Evolutionary conservation across 2,113 vertebrate genomes (phyloP).

Genomic region (Bubo blakistoni): DNA sequence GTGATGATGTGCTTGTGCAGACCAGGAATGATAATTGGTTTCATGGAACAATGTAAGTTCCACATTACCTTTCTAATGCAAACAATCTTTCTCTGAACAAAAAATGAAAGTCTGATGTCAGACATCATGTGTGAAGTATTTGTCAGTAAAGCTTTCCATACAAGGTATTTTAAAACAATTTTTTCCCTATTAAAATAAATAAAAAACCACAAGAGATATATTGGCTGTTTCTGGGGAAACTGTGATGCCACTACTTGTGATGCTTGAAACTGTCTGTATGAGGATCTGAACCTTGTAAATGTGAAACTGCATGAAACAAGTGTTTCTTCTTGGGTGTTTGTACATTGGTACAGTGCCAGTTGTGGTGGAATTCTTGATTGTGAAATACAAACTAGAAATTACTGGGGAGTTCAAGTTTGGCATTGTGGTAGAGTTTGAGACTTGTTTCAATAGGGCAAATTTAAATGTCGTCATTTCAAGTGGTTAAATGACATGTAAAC

Average conservation of each 20-base stretch:
- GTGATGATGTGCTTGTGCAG: background rate
- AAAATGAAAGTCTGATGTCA: background rate
- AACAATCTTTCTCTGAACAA: background rate
- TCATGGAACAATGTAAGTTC: background rate
- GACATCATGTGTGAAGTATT: background rate
- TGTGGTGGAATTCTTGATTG: background rate
- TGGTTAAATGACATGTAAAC: background rate
- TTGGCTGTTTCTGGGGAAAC: background rate
- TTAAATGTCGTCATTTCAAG: background rate
- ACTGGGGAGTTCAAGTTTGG: background rate
- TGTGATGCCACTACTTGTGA: background rate
- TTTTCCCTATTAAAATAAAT: background rate
- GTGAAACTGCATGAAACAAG: background rate
- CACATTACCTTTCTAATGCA: background rate
- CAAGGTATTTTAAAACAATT: background rate
- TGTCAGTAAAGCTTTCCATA: background rate
- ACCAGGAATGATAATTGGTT: background rate
- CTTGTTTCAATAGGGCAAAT: background rate
- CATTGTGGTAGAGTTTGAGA: background rate
- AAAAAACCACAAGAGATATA: background rate
- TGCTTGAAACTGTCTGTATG: background rate
- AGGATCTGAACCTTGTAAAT: background rate
- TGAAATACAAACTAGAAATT: background rate
- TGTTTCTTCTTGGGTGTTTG: background rate
- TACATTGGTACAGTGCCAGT: background rate